These are phyloP conservation scores for Eurytoma adleriae DNA, from an alignment of 2,888 invertebrate genomes.

Conservation along the genomic window DNA sequence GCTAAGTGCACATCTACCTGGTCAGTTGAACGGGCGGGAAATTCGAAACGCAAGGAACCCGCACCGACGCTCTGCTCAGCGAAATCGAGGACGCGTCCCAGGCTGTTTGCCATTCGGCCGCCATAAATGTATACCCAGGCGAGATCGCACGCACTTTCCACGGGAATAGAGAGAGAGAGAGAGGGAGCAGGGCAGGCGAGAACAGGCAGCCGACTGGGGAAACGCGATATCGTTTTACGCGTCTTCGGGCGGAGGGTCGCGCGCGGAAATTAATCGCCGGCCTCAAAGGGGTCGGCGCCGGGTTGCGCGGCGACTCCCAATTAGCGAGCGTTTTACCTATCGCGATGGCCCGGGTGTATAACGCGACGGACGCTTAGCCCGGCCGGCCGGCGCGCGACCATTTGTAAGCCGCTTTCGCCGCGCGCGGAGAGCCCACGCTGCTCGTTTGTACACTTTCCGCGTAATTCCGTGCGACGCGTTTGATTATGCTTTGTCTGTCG, in stretches of 20 bases:
- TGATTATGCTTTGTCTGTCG: not conserved
- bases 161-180: too few species aligned
- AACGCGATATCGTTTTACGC: not conserved
- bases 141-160: too few species aligned
- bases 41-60: constrained; percentile 20
- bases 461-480: not conserved
- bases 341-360: not conserved
- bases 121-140: not conserved
- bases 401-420: constrained; percentile 3
- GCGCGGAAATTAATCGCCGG: constrained; percentile 37
- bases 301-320: constrained; percentile 21
- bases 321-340: not conserved
- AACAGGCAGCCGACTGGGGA: too few species aligned
- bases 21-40: not conserved
- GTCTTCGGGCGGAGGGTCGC: not conserved
- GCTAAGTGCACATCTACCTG: not conserved
- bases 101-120: constrained; percentile 31
- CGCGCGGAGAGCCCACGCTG: too few species aligned
- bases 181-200: too few species aligned
- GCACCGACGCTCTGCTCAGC: not conserved
- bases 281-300: not conserved
- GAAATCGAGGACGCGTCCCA: constrained; percentile 17
- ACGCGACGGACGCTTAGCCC: not conserved
- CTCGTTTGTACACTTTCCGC: not conserved
- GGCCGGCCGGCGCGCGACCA: not conserved